Evolutionary conservation across 2,888 invertebrate species (phyloP), one percentile per base, ranked within the genome.

Genomic region (Anodontia alba): DNA sequence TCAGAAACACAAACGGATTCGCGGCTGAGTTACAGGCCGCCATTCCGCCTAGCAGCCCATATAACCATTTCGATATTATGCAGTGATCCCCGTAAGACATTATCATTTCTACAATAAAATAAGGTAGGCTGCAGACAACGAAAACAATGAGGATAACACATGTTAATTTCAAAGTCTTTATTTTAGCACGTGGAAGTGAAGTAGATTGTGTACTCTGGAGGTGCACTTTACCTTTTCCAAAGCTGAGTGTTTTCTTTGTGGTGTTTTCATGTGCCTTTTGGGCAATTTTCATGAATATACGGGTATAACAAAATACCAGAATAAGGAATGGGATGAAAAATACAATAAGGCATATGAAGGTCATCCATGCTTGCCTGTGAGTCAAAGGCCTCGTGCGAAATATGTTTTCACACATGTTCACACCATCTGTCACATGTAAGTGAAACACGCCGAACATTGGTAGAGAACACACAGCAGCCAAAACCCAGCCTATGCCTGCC

Each of bases 101-200:
- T 38, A 93, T 91, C 91, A 93, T 92, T 79, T 94, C 94, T 8
- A 91, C 88, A 23, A 94, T 83, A 76, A 93, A 92, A 79, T 94
- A 94, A 42, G 94, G 94, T 74, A 92, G 70, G 5, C 92, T 90
- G 80, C 93, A 93, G 17, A 93, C 77, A 71, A 94, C 88, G 86
- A 93, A 94, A 15, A 91, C 88, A 1, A 89, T 76, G 2, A 93
- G 93, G 15, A 94, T 94, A 17, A 93, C 93, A 29, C 93, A 83
- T 1, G 94, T 94, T 92, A 94, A 93, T 82, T 93, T 94, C 43
- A 94, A 81, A 3, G 94, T 94, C 84, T 94, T 94, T 26, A 92
- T 90, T 85, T 94, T 94, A 20, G 94, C 94, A 70, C 90, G 91
- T n/a, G 93, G 93, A 23, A 94, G 89, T 0, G 94, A 92, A n/a